These are phyloP conservation scores for Dicroscelio sp. DNA, from an alignment of 2,888 invertebrate genomes.

Conservation along the genomic window DNA sequence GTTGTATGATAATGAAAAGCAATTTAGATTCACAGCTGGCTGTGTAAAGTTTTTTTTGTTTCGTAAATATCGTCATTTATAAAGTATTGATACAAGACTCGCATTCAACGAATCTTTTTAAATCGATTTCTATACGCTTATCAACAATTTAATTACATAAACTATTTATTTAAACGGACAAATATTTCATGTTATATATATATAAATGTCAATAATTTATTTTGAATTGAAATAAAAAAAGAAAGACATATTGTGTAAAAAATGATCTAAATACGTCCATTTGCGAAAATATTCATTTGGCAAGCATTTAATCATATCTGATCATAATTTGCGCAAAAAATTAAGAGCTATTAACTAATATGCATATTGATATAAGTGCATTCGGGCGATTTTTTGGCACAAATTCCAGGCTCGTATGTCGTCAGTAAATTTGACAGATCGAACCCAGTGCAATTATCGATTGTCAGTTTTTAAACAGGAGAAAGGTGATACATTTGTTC, in stretches of 20 bases:
- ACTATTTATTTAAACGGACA: too few relatives aligned
- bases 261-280: slow-evolving; percentile 12
- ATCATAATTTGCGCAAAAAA: slow-evolving; percentile 26
- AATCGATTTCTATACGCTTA: background rate
- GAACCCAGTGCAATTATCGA: too few relatives aligned
- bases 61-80: slow-evolving; percentile 34
- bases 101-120: background rate
- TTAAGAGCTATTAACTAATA: slow-evolving; percentile 43
- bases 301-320: slow-evolving; percentile 37
- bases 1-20: slow-evolving; percentile 41
- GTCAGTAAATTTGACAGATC: too few relatives aligned
- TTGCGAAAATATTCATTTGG: background rate
- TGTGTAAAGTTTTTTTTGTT: slow-evolving; percentile 18
- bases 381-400: background rate
- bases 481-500: slow-evolving; percentile 2
- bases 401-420: too few relatives aligned
- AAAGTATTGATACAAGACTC: background rate
- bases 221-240: too few relatives aligned
- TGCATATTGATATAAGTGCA: slow-evolving; percentile 40
- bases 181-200: too few relatives aligned
- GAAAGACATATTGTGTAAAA: too few relatives aligned
- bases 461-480: background rate
- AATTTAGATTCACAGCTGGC: slow-evolving; percentile 44
- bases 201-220: too few relatives aligned
- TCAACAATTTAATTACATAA: too few relatives aligned